Evolutionary conservation across 2,797 vertebrate species (phyloP).

Genomic region (Enteromius fasciolatus): DNA sequence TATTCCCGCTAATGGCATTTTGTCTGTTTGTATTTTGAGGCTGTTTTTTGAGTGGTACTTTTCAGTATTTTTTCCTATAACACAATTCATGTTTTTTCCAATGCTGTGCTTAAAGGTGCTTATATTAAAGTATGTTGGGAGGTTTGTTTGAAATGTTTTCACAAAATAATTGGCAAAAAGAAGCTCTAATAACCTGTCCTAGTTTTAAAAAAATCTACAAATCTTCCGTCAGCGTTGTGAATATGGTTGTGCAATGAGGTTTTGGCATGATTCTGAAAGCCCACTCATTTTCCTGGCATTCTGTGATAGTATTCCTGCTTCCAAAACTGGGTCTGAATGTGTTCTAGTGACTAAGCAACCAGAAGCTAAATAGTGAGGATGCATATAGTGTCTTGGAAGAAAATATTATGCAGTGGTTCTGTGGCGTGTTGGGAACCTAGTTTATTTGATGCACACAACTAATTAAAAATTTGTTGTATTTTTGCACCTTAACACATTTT

Average conservation of each 20-base stretch:
- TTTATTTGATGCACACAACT: neutral
- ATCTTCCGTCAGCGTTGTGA: constrained; percentile 45
- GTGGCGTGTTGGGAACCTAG: constrained; percentile 1
- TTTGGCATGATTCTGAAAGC: constrained; percentile 42
- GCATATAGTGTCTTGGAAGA: neutral
- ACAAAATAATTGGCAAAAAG: constrained; percentile 6
- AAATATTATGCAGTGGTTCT: constrained; percentile 24
- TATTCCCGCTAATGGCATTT: neutral
- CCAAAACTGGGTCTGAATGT: constrained; percentile 33
- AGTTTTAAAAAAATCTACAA: constrained; percentile 51
- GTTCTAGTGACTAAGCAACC: constrained; percentile 23
- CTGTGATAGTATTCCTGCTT: constrained; percentile 2
- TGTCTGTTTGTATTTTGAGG: neutral
- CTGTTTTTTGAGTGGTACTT: neutral
- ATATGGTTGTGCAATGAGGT: constrained; percentile 32
- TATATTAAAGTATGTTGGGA: neutral
- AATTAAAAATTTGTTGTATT: constrained; percentile 12
- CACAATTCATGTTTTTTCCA: neutral
- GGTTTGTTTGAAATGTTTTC: neutral
- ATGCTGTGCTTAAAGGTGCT: neutral
- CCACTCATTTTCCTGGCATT: constrained; percentile 33
- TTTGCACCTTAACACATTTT: neutral
- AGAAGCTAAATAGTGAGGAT: constrained; percentile 2
- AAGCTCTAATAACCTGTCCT: constrained; percentile 58
- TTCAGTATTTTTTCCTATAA: neutral